Conservation (phyloP, 2,797 vertebrate species). For the Galaxias olidus region DNA sequence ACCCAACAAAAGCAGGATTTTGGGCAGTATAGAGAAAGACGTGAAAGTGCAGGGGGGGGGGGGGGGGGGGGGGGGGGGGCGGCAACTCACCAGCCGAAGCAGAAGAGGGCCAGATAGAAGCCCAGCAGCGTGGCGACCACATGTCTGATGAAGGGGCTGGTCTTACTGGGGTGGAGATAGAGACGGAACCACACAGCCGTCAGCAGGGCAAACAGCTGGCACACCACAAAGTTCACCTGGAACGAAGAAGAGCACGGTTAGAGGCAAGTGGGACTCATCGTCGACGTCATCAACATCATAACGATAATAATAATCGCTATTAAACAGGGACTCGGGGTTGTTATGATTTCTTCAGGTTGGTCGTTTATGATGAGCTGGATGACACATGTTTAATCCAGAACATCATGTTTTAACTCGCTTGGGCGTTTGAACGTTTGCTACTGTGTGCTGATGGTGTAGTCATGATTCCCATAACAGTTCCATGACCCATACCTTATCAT, state of each 20-base stretch:
- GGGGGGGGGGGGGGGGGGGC: constrained; percentile 1
- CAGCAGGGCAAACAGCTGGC: constrained; percentile 95
- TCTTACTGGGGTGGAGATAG: constrained; percentile 96
- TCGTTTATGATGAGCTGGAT: no score
- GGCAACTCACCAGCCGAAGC: constrained; percentile 96
- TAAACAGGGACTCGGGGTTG: no score
- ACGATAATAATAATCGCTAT: no score
- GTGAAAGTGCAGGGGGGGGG: not conserved
- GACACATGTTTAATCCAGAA: no score
- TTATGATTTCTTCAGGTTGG: no score
- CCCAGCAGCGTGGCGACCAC: constrained; percentile 95
- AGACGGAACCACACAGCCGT: constrained; percentile 94
- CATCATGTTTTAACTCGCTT: no score
- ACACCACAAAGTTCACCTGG: constrained; percentile 98
- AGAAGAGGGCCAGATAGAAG: constrained; percentile 98
- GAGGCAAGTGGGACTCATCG: not conserved
- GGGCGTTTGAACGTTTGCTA: no score
- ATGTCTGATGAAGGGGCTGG: constrained; percentile 94
- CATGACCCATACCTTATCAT: not conserved
- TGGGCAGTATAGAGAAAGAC: not conserved
- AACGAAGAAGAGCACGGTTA: not conserved
- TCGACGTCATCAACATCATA: not conserved
- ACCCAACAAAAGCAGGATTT: not conserved
- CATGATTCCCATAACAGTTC: not conserved
- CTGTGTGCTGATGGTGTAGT: no score